Percentiles rank a stretch among this genome's conserved stretches.
Evolutionary conservation across 2,888 invertebrate genomes (phyloP).

Genomic region (Parelbella ahira): DNA sequence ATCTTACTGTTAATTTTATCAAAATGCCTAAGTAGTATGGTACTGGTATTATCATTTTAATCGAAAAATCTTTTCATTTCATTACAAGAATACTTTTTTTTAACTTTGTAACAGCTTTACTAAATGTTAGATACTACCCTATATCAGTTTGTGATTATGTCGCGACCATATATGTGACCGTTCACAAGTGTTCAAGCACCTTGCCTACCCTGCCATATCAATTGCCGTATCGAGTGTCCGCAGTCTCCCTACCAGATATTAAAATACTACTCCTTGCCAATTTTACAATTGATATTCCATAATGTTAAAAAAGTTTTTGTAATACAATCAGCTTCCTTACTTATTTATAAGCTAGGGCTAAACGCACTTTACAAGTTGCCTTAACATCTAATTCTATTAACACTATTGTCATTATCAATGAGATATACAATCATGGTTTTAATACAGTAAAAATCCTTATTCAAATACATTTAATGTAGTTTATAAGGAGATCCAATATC

Average conservation of each 20-base stretch:
- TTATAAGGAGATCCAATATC: neutral
- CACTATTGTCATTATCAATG: too few relatives aligned
- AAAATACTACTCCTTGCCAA: neutral
- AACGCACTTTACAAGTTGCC: too few relatives aligned
- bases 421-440: too few relatives aligned
- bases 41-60: too few relatives aligned
- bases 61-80: neutral
- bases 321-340: neutral
- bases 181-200: conserved; percentile 8
- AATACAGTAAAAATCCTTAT: too few relatives aligned
- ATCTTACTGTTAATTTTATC: neutral
- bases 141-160: conserved; percentile 3
- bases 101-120: too few relatives aligned
- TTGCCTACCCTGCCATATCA: conserved; percentile 18
- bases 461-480: neutral
- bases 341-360: neutral
- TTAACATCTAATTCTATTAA: too few relatives aligned
- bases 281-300: neutral
- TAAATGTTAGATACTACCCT: neutral
- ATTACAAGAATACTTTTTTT: too few relatives aligned
- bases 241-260: neutral
- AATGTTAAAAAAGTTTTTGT: neutral
- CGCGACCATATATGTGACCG: conserved; percentile 1
- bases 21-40: too few relatives aligned
- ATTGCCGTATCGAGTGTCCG: neutral